phyloP scores from a whole-genome alignment of 2,113 vertebrate genomes.

The Bos taurus region ARS-UCD2.0 NC_037342.1:41937001-41937500 shows the following conservation, averaged over 20 bases:
- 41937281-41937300: background rate
- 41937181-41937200: background rate
- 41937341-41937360: background rate
- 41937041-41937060: background rate
- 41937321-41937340: background rate
- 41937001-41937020: background rate
- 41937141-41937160: background rate
- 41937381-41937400: background rate
- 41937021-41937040: background rate
- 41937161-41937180: background rate
- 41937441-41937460: background rate
- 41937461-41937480: background rate
- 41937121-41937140: background rate
- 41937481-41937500: background rate
- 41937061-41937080: background rate
- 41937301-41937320: background rate
- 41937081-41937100: background rate
- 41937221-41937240: background rate
- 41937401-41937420: background rate
- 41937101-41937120: background rate
- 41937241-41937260: background rate
- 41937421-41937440: slow-evolving; percentile 21
- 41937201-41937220: background rate
- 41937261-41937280: background rate
- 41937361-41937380: background rate